Percentiles rank a stretch among this genome's conserved stretches.
Evolutionary conservation across 2,113 vertebrate genomes (phyloP).

Genomic region (Opisthocomus hoazin): DNA sequence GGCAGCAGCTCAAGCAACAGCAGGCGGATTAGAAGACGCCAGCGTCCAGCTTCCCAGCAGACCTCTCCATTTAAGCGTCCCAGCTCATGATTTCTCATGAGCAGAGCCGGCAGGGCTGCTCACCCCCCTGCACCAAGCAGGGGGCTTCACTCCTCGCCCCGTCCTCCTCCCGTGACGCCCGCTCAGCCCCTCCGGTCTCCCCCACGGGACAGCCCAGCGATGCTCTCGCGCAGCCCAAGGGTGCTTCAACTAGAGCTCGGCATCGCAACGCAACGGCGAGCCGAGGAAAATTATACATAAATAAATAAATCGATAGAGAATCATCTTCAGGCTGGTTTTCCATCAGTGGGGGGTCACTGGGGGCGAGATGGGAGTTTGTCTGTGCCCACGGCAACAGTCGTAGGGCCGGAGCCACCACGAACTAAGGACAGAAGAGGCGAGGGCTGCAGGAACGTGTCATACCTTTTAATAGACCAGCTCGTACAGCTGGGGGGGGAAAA

Average conservation of each 20-base stretch:
- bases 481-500: neutral
- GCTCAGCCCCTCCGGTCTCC: neutral
- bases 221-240: neutral
- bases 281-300: neutral
- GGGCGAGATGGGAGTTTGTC: too few relatives aligned
- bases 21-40: neutral
- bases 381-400: neutral
- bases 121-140: accelerated
- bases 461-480: conserved; percentile 15
- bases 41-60: neutral
- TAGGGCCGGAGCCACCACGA: neutral
- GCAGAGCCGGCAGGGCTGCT: neutral
- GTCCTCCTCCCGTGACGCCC: neutral
- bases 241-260: neutral
- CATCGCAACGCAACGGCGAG: neutral
- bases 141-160: neutral
- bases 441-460: neutral
- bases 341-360: neutral
- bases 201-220: accelerated
- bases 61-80: neutral
- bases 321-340: neutral
- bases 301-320: neutral
- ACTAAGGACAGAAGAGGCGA: neutral
- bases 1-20: neutral
- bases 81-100: neutral